These are phyloP conservation scores for Remorina albescens DNA, from an alignment of 2,797 vertebrate genomes.

Conservation along the genomic window DNA sequence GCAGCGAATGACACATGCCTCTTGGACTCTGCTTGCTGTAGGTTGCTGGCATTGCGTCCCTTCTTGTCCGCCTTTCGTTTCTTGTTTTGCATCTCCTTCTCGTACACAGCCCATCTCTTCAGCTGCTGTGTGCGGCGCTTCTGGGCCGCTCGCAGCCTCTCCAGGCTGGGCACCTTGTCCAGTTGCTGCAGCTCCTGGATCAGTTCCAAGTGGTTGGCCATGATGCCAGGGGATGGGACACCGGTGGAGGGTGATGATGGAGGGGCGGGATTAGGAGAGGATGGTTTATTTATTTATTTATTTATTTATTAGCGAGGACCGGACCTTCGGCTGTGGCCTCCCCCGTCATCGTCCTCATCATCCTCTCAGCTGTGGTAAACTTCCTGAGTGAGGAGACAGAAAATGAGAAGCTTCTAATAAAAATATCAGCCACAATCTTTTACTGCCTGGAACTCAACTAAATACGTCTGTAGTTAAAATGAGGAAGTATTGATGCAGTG, in stretches of 20 bases:
- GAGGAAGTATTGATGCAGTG: conserved; percentile 8
- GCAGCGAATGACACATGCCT: conserved; percentile 93
- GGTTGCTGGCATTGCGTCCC: conserved; percentile 73
- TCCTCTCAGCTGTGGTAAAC: conserved; percentile 52
- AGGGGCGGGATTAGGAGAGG: not conserved
- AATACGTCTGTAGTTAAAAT: conserved; percentile 41
- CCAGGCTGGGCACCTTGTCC: conserved; percentile 96
- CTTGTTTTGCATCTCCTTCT: conserved; percentile 96
- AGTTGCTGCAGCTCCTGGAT: conserved; percentile 96
- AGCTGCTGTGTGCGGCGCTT: conserved; percentile 96
- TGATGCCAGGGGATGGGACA: conserved; percentile 54
- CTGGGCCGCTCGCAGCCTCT: conserved; percentile 94
- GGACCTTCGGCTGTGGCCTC: conserved; percentile 72
- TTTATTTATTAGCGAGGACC: conserved; percentile 73
- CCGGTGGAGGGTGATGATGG: conserved; percentile 28
- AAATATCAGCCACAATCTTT: conserved; percentile 28
- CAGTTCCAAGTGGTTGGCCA: conserved; percentile 96
- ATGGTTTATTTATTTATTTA: too few relatives aligned
- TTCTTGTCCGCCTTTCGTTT: conserved; percentile 93
- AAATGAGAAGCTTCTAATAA: conserved; percentile 23
- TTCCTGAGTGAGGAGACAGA: conserved; percentile 43
- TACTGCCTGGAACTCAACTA: conserved; percentile 26
- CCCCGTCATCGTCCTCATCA: conserved; percentile 63
- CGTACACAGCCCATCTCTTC: conserved; percentile 96
- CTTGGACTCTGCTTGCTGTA: conserved; percentile 68